phyloP scores from a whole-genome alignment of 2,797 vertebrate species.

The Bufotes viridis region DNA sequence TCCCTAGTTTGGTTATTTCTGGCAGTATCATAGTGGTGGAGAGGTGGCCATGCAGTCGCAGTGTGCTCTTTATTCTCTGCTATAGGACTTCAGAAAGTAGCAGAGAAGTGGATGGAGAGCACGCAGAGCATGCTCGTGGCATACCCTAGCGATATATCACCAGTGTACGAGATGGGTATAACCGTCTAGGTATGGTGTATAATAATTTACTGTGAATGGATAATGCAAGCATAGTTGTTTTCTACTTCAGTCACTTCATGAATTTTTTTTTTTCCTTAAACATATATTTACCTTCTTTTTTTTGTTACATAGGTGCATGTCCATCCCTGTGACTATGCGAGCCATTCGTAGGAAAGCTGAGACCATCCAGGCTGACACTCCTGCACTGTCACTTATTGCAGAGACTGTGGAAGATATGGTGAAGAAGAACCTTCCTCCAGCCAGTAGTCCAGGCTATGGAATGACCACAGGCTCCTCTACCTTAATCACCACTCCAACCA shows the following conservation, averaged over 20 bases:
- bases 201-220: neutral
- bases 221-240: neutral
- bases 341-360: constrained; percentile 97
- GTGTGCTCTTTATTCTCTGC: too few species aligned
- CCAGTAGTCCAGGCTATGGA: constrained; percentile 94
- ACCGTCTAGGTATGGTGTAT: neutral
- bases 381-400: constrained; percentile 94
- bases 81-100: too few species aligned
- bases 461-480: constrained; percentile 87
- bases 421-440: constrained; percentile 95
- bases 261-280: neutral
- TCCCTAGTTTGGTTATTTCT: too few species aligned
- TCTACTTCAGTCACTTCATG: neutral
- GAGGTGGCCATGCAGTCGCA: too few species aligned
- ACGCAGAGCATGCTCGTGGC: too few species aligned
- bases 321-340: constrained; percentile 98
- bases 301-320: constrained; percentile 89
- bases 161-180: too few species aligned
- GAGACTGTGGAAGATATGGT: constrained; percentile 98
- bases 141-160: too few species aligned
- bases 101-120: too few species aligned
- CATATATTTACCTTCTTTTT: neutral
- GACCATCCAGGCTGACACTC: constrained; percentile 98
- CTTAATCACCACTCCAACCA: constrained; percentile 89
- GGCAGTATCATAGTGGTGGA: too few species aligned